These are phyloP conservation scores for roundworm (Caenorhabditis elegans) DNA, from an alignment of 1,140 invertebrate genomes.

Conservation along the genomic window DNA sequence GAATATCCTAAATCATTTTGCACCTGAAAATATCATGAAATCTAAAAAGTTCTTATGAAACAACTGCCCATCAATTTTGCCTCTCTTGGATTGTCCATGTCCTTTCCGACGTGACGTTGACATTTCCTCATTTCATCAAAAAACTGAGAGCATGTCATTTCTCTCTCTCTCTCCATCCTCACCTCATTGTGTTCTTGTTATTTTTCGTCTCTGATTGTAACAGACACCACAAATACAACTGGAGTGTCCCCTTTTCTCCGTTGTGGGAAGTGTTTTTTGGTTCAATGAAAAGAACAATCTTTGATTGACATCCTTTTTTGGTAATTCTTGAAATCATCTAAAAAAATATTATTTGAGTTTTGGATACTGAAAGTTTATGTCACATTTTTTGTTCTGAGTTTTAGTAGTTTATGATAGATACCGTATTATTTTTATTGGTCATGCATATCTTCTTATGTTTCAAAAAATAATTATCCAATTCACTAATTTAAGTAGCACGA, in stretches of 20 bases:
- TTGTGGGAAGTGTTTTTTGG: too few species aligned
- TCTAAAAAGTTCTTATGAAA: too few species aligned
- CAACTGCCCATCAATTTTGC: neutral
- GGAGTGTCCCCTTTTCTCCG: neutral
- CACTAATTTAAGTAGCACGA: neutral
- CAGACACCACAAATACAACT: slow-evolving; percentile 18
- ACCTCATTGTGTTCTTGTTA: neutral
- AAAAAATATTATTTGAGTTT: too few species aligned
- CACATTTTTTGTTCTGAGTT: too few species aligned
- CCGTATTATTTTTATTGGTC: too few species aligned
- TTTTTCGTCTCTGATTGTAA: neutral
- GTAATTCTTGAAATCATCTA: too few species aligned
- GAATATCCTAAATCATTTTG: too few species aligned
- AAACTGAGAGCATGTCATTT: slow-evolving; percentile 4
- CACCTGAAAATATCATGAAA: too few species aligned
- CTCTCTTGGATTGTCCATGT: neutral
- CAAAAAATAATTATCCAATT: neutral
- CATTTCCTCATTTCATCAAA: slow-evolving; percentile 29
- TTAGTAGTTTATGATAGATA: too few species aligned
- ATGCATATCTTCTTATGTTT: neutral
- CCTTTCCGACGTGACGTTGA: neutral
- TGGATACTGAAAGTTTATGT: too few species aligned
- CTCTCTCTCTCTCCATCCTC: neutral
- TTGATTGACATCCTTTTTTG: too few species aligned
- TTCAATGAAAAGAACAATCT: too few species aligned